These are phyloP conservation scores for Brachypterus glaber DNA, from an alignment of 2,888 invertebrate species.

Conservation along the genomic window DNA sequence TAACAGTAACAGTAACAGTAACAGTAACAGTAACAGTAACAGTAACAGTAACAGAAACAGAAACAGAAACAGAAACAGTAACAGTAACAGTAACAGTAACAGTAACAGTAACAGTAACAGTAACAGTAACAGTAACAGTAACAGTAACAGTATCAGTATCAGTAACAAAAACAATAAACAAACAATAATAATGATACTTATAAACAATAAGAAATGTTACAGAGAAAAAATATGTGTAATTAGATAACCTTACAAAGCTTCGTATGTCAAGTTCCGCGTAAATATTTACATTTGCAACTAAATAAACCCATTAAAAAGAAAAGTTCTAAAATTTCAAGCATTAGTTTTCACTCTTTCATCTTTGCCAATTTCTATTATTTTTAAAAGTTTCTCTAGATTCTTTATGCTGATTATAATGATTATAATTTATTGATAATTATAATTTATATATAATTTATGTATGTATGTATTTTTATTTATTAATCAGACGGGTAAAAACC, in stretches of 20 bases:
- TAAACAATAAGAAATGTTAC: not conserved
- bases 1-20: not conserved
- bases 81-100: not conserved
- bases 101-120: not conserved
- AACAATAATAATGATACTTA: not conserved
- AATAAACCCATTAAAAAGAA: not conserved
- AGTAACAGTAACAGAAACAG: too few relatives aligned
- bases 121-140: not conserved
- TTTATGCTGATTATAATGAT: too few relatives aligned
- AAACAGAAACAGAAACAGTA: not conserved
- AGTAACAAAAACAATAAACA: too few relatives aligned
- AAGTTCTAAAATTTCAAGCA: not conserved
- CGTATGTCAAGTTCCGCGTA: constrained; percentile 1
- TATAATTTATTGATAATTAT: too few relatives aligned
- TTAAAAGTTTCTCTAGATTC: not conserved
- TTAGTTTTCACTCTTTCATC: not conserved
- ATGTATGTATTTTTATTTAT: too few relatives aligned
- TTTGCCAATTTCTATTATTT: not conserved
- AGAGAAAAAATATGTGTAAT: not conserved
- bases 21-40: not conserved
- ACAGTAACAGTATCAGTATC: too few relatives aligned
- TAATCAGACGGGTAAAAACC: too few relatives aligned
- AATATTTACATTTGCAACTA: not conserved
- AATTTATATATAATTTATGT: too few relatives aligned
- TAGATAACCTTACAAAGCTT: not conserved